Percentiles rank a stretch among this genome's conserved stretches.
These are phyloP conservation scores for Spodoptera litura DNA, from an alignment of 1,140 invertebrate species.

Conservation along the genomic window DNA sequence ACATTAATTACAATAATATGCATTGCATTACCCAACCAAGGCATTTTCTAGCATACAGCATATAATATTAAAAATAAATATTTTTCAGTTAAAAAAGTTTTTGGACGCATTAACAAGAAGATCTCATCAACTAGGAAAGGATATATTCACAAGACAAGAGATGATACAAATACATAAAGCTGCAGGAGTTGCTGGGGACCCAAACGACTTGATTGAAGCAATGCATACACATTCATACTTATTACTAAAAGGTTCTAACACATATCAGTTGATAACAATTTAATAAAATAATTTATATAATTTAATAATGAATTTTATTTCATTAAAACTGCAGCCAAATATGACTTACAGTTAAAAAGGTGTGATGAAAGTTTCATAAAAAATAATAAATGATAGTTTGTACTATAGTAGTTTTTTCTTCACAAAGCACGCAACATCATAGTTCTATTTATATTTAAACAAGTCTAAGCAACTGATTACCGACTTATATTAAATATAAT, in stretches of 20 bases:
- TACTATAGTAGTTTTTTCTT: no score
- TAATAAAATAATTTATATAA: constrained; percentile 51
- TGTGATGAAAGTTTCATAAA: no score
- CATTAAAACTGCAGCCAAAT: constrained; percentile 9
- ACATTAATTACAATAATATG: no score
- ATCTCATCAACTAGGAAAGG: constrained; percentile 88
- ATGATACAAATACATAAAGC: constrained; percentile 89
- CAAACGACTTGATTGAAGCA: constrained; percentile 89
- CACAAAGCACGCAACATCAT: no score
- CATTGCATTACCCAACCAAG: no score
- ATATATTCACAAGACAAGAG: constrained; percentile 91
- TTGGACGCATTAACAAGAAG: constrained; percentile 89
- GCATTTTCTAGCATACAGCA: no score
- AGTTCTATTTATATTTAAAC: no score
- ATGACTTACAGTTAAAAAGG: constrained; percentile 1
- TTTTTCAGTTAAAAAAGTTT: constrained; percentile 91
- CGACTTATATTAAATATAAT: no score
- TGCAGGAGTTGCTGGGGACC: constrained; percentile 88
- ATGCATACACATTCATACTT: constrained; percentile 95
- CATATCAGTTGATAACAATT: constrained; percentile 88
- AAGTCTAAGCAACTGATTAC: no score
- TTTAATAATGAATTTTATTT: constrained; percentile 11
- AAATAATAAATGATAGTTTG: no score
- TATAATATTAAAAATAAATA: no score
- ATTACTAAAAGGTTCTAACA: constrained; percentile 92